phyloP scores from a whole-genome alignment of 2,888 invertebrate genomes.

The Dryobotodes eremita region DNA sequence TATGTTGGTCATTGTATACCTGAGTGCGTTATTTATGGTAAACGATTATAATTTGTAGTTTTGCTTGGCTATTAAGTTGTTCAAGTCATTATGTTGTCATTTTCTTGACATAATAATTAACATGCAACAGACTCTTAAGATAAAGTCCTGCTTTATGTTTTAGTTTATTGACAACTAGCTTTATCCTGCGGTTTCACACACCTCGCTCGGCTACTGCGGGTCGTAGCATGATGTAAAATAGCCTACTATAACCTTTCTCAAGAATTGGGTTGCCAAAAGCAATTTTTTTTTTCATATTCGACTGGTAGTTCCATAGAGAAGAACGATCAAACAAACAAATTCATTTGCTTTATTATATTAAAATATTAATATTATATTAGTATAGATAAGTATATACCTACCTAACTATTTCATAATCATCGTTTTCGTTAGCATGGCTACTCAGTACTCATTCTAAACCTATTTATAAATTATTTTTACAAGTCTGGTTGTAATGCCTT shows the following conservation, averaged over 20 bases:
- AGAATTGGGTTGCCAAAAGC: neutral
- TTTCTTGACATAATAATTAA: neutral
- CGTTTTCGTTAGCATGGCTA: neutral
- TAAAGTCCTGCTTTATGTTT: neutral
- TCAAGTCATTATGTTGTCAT: neutral
- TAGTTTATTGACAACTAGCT: neutral
- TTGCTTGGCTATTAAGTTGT: constrained; percentile 1
- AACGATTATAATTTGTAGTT: neutral
- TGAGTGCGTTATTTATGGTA: constrained; percentile 36
- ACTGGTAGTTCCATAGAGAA: neutral
- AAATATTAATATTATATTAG: no score
- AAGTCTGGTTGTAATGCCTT: neutral
- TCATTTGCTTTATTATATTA: neutral
- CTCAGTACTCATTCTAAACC: no score
- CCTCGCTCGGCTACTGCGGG: neutral
- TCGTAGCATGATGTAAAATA: neutral
- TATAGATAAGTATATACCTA: neutral
- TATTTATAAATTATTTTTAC: neutral
- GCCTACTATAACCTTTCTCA: neutral
- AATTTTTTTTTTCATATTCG: no score
- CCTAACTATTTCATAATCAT: neutral
- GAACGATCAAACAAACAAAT: neutral
- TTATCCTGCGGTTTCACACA: neutral
- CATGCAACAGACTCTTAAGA: neutral
- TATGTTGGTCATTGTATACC: constrained; percentile 68